Conservation (phyloP, 1,140 invertebrate species). For the Bathynomus jamesi region DNA sequence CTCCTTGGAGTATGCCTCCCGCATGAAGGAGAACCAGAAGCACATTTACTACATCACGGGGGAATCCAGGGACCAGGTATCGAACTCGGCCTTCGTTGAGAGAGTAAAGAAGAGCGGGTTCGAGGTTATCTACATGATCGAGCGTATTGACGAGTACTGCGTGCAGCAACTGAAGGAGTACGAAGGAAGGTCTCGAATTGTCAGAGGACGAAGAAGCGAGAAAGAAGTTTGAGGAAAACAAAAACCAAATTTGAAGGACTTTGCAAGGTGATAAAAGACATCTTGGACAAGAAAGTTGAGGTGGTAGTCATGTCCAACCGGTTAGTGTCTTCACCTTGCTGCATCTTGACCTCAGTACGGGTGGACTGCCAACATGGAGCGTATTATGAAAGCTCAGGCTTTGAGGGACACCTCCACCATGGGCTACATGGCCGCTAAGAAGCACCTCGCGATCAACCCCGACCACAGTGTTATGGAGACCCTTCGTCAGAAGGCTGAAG, state of each 20-base stretch:
- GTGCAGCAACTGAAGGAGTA: slow-evolving; percentile 97
- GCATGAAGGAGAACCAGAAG: slow-evolving; percentile 98
- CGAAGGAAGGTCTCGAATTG: slow-evolving; percentile 89
- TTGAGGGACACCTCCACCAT: slow-evolving; percentile 90
- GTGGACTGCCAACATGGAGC: slow-evolving; percentile 99
- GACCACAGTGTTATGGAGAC: slow-evolving; percentile 91
- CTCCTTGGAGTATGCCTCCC: slow-evolving; percentile 88
- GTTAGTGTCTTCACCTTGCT: slow-evolving; percentile 92
- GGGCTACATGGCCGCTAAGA: slow-evolving; percentile 97
- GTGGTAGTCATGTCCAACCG: slow-evolving; percentile 90
- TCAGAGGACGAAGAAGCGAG: slow-evolving; percentile 93
- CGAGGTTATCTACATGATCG: slow-evolving; percentile 97
- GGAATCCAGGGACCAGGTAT: slow-evolving; percentile 89
- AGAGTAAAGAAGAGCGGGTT: slow-evolving; percentile 93
- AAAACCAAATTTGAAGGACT: slow-evolving; percentile 85
- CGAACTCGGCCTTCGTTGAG: slow-evolving; percentile 95
- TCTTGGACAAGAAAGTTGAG: slow-evolving; percentile 95
- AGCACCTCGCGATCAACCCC: slow-evolving; percentile 95
- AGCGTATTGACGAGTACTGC: slow-evolving; percentile 98
- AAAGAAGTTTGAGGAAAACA: slow-evolving; percentile 93
- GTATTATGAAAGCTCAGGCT: slow-evolving; percentile 98
- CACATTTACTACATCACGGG: slow-evolving; percentile 98
- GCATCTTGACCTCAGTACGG: slow-evolving; percentile 99
- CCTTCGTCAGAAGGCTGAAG: slow-evolving; percentile 79
- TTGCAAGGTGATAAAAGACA: slow-evolving; percentile 97